Base-by-base conservation (phyloP, 2,113 vertebrate genomes). In the Pseudorhombus dupliciocellatus region DNA sequence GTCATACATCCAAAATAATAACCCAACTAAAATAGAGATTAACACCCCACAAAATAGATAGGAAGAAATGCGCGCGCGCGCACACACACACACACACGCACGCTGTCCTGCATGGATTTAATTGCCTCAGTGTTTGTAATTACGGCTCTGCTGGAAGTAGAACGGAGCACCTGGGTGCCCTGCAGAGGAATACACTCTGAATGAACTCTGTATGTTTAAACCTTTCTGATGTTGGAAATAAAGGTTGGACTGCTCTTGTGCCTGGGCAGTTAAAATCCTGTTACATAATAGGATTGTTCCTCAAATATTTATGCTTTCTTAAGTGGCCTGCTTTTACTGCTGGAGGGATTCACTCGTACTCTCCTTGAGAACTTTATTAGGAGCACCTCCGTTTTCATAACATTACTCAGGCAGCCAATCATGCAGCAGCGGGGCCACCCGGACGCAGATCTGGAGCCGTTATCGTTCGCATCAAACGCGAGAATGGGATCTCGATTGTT, bases 101-200 rank as follows among this genome's bases (percentile, higher is more conserved):
- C 66, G 40, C 79, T 16, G 64, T 75, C 50, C 70, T 66, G 84
- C 80, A 70, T 82, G 86, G 74, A 82, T 85, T 84, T 90, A 90
- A 90, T 92, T 91, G 88, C 84, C 76, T 88, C 65, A 77, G 85
- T 90, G 82, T 91, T 89, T 79, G 87, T 89, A 92, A 91, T 91
- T 89, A 91, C 20, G 73, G 56, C 87, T 86, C 87, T 75, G 84
- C 79, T 78, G 85, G 89, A 89, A 85, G 75, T 82, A 80, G 81
- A 91, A 89, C 69, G 40, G 82, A 87, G 87, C 87, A 91, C 87
- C 90, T 89, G 88, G 75, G 73, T 81, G 86, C 80, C 88, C 85
- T 82, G 85, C 85, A 80, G 87, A 84, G 88, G 75, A 80, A 82
- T 88, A 83, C 84, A 89, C 89, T 91, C 78, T 87, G 77, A 80